Conservation (phyloP, 1,140 invertebrate genomes). For the Cyclina sinensis region DNA sequence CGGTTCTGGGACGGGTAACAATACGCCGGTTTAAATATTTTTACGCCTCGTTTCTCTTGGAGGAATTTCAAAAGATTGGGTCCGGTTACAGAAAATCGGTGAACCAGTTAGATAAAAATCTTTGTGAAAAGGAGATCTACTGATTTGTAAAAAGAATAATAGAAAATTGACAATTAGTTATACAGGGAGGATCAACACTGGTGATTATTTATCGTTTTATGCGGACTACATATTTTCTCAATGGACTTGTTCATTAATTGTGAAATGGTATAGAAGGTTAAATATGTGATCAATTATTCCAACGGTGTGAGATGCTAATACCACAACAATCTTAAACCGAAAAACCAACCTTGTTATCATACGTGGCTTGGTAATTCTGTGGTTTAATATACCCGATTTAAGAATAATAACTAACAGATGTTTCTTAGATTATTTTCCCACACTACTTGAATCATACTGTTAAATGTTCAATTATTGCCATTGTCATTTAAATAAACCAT, state of each 20-base stretch:
- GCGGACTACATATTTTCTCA: neutral
- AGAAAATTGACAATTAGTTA: conserved; percentile 49
- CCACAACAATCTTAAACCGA: neutral
- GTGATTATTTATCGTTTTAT: neutral
- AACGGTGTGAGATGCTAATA: neutral
- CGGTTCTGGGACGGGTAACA: conserved; percentile 24
- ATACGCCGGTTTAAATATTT: conserved; percentile 17
- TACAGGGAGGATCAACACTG: conserved; percentile 40
- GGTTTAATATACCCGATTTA: neutral
- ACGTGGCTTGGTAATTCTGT: neutral
- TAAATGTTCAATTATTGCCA: too few species aligned
- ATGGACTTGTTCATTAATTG: neutral
- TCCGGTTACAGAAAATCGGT: conserved; percentile 35
- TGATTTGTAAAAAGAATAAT: conserved; percentile 20
- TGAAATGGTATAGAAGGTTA: neutral
- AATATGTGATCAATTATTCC: neutral
- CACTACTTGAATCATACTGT: too few species aligned
- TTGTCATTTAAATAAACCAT: too few species aligned
- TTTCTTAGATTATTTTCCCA: neutral
- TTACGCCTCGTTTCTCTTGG: conserved; percentile 43
- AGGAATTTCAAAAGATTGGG: conserved; percentile 4
- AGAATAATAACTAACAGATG: neutral
- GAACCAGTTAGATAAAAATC: conserved; percentile 5
- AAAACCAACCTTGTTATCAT: neutral
- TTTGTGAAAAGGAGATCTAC: neutral